Evolutionary conservation across 2,888 invertebrate species (phyloP), one percentile per base, ranked within the genome.

Genomic region (Drosophila phalerata): DNA sequence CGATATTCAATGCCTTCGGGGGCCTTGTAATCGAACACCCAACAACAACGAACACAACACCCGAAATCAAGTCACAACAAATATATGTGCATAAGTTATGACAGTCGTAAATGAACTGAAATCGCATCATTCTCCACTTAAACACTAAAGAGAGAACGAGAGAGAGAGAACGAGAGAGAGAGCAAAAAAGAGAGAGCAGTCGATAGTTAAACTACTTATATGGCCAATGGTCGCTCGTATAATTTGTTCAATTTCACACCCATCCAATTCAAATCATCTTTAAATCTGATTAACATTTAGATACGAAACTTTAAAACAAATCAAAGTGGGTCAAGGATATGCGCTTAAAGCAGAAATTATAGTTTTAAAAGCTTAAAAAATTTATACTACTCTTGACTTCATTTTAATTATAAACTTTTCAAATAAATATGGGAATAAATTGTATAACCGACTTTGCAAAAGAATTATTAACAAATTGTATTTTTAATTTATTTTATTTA

Each of bases 81-180:
- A 37, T 37, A 83, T 83, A 85, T 88, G 86, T 85, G 83, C 88
- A 83, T 83, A 83, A 88, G 83, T 83, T 83, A 83, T 85, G 77
- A 69, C 45, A 43, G 80, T 85, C 83, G 86, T 83, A 83, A 83
- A 83, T 67, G 71, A 66, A 82, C 65, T 79, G 69, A 79, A 88
- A 73, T 85, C 81, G 71, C 82, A 76, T 63, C 61, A 67, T 57
- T 62, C 32, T 48, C 11, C 42, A 40, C 70, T 28, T 40, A 48
- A 42, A 11, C 57, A 45, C 34, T n/a, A 25, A 28, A 22, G 22
- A 34, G 37, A 22, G 37, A 43, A 13, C 40, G 49, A 30, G 15
- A 5, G 28, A 30, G 10, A 11, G 47, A 15, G 28, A 28, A 4
- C 3, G 45, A 15, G 6, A 3, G 17, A 10, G 47, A 30, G 47